Conservation (phyloP, 2,888 invertebrate species). For the Plebejus melissa region DNA sequence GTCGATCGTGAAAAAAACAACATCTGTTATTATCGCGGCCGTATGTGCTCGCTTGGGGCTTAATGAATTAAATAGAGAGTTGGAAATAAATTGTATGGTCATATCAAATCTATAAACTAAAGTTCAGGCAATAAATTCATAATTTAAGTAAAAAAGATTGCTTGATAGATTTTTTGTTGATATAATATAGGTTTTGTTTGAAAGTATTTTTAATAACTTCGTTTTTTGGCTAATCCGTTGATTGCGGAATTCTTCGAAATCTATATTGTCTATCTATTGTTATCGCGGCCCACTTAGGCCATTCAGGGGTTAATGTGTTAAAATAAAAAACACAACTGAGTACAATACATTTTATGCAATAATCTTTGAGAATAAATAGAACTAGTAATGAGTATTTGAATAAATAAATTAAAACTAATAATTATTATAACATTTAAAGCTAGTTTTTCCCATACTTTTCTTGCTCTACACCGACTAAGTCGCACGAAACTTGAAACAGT, state of each 20-base stretch:
- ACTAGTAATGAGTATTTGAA: constrained; percentile 21
- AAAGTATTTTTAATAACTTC: neutral
- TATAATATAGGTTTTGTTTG: neutral
- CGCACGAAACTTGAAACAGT: constrained; percentile 83
- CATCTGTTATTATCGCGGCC: too few relatives aligned
- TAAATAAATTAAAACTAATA: constrained; percentile 12
- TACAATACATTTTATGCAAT: neutral
- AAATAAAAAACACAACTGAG: neutral
- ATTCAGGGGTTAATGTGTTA: neutral
- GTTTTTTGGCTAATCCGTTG: neutral
- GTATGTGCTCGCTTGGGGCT: too few relatives aligned
- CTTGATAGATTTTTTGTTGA: neutral
- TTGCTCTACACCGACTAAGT: constrained; percentile 67
- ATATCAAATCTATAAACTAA: neutral
- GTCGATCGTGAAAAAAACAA: too few relatives aligned
- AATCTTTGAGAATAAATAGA: neutral
- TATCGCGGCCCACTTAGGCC: too few relatives aligned
- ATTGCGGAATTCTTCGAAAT: too few relatives aligned
- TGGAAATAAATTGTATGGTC: neutral
- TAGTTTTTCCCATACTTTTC: constrained; percentile 50
- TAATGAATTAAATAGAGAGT: neutral
- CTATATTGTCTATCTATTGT: neutral
- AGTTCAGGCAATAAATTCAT: neutral
- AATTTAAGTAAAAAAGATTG: neutral
- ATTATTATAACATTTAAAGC: neutral